Conservation (phyloP, 2,888 invertebrate genomes). For the Nemoura dubitans region DNA sequence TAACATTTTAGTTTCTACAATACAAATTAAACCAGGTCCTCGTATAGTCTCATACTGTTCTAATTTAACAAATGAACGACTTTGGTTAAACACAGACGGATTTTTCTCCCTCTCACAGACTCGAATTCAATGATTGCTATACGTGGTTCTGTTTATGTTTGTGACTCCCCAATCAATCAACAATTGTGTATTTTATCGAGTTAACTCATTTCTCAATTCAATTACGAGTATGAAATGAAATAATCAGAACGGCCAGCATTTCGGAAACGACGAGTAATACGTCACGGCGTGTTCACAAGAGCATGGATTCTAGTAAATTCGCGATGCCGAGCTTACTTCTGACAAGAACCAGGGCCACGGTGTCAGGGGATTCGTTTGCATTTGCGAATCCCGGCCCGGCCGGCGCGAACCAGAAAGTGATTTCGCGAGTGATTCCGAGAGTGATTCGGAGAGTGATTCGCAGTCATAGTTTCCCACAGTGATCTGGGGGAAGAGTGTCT, state of each 20-base stretch:
- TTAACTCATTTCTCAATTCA: not conserved
- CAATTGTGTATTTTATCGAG: not conserved
- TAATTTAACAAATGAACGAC: not conserved
- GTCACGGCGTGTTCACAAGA: not conserved
- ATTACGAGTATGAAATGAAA: slow-evolving; percentile 3
- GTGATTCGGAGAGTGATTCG: not conserved
- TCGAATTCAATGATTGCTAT: not conserved
- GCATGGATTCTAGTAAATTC: not conserved
- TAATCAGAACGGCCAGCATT: not conserved
- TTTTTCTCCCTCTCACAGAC: not conserved
- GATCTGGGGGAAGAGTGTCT: not conserved
- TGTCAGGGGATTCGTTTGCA: not conserved
- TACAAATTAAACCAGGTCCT: not conserved
- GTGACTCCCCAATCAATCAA: not conserved
- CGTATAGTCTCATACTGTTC: not conserved
- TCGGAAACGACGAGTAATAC: not conserved
- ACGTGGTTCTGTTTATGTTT: not conserved
- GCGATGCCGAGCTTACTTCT: not conserved
- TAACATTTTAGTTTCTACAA: not conserved
- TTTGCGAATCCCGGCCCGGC: not conserved
- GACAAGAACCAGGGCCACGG: not conserved
- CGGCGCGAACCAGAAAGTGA: not conserved
- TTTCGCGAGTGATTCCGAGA: not conserved
- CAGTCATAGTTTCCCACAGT: too few relatives aligned
- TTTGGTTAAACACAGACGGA: not conserved